Evolutionary conservation across 2,797 vertebrate species (phyloP).

Genomic region (Threskiornis aethiopicus): DNA sequence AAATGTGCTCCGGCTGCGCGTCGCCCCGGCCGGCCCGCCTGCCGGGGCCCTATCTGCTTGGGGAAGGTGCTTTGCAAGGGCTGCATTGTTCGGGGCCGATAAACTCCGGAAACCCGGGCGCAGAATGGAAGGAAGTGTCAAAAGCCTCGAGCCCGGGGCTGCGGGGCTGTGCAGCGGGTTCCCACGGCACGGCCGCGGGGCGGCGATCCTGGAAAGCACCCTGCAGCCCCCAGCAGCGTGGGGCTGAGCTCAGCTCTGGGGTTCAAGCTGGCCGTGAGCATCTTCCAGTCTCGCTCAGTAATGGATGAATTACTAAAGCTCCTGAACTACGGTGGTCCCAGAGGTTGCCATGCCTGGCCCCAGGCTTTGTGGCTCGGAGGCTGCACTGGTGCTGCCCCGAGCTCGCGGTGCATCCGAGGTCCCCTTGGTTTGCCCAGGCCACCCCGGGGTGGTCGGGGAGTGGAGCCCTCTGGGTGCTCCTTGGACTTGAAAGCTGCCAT

Average conservation of each 20-base stretch:
- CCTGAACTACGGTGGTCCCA: fast-evolving
- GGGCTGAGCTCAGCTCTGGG: background rate
- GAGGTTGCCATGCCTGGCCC: background rate
- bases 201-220: background rate
- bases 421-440: background rate
- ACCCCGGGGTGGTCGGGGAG: fast-evolving
- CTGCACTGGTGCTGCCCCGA: background rate
- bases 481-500: background rate
- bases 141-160: background rate
- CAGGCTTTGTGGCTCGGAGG: background rate
- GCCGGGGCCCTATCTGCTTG: conserved; percentile 3
- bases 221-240: background rate
- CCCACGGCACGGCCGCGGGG: conserved; percentile 65
- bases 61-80: conserved; percentile 18
- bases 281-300: background rate
- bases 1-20: conserved; percentile 37
- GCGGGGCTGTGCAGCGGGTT: conserved; percentile 2
- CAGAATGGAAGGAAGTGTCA: conserved; percentile 75
- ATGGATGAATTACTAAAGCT: background rate
- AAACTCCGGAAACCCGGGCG: conserved; percentile 74
- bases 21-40: conserved; percentile 39
- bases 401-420: fast-evolving
- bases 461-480: background rate
- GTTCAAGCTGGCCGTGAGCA: background rate
- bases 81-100: conserved; percentile 73